Base-by-base conservation (phyloP, 1,140 invertebrate genomes). In the Calycopis cecrops region DNA sequence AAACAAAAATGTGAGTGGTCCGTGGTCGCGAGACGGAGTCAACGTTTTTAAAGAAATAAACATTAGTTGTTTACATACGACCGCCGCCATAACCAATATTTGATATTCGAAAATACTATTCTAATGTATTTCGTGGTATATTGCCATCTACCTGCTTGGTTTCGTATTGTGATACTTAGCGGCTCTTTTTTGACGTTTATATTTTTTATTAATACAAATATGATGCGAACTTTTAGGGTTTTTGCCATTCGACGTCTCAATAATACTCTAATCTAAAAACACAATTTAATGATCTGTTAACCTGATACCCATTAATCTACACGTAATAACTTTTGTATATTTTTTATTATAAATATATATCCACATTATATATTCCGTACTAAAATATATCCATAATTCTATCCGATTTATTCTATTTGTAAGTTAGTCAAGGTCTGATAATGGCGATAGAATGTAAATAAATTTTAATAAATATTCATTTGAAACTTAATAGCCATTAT, bases 41-140 rank as follows among this genome's bases (percentile, higher is more conserved):
- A 61, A 74, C 67, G 69, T 80, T 86, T 80, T 87, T 80, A 85
- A 81, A 81, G 79, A 75, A 80, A 85, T 81, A 87, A 87, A 87
- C 77, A 87, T 78, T 72, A 82, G 71, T 65, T 83, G 79, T 85
- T 83, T 82, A 69, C 79, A 70, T 62, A 84, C 76, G 81, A 77
- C 79, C 81, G 77, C 71, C 75, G 79, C 72, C 79, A 82, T 72
- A 73, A 79, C 74, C 65, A 87, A 87, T 87, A 85, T 87, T 87
- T 76, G 76, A 85, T 75, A 77, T 84, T 87, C 76, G 81, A 87
- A 87, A 86, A 87, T 81, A 83, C 80, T 78, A 80, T 86, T 81
- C 80, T 83, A 79, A 85, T 83, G 77, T 81, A 76, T 86, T 78
- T 83, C 69, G 77, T 69, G 70, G 74, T 79, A 80, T 76, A 79